Base-by-base conservation (phyloP, 2,113 vertebrate species). In the Micronycteris hirsuta region DNA sequence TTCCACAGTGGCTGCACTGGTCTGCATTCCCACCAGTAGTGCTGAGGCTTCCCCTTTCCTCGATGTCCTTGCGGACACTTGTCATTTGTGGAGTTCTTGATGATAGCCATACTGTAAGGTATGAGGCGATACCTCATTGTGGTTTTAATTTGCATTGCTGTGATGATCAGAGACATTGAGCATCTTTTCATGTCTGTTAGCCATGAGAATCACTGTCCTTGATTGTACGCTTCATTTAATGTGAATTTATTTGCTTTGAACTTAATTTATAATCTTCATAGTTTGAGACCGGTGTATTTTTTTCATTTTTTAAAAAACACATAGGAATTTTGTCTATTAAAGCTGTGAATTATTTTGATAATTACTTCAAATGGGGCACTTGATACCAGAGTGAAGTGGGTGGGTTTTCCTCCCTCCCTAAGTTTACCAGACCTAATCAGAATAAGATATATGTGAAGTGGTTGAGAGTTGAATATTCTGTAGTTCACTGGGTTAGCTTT, bases 321-420 rank as follows among this genome's bases (percentile, higher is more conserved):
- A 31, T 74, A 47, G 26, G 15, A 10, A 45, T 74, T 90, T 97
- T 87, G 43, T 36, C 58, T 90, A 38, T 81, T 93, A 96, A 91
- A 93, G 52, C 45, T 6, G 3, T 89, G 47, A 67, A 68, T 76
- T 94, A 76, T 65, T 94, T 87, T 96, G 17, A 22, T 92, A 43
- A 70, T 61, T 82, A 28, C 33, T 81, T 95, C 28, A 90, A 31
- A 58, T 76, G 47, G 92, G 65, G 17, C 77, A 54, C 14, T 82
- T 47, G 36, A 68, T 54, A 41, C 16, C 61, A 19, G 10, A 87
- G 73, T 81, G 68, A 38, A 56, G 58, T 63, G 49, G 43, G 7
- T 92, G 41, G 10, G 19, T 45, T 80, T 45, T 38, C 73, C 52
- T 52, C 49, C 14, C 28, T 16, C 26, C 14, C 28, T 47, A 3